These are phyloP conservation scores for Hydriomena furcata DNA, from an alignment of 2,888 invertebrate species.

Conservation along the genomic window DNA sequence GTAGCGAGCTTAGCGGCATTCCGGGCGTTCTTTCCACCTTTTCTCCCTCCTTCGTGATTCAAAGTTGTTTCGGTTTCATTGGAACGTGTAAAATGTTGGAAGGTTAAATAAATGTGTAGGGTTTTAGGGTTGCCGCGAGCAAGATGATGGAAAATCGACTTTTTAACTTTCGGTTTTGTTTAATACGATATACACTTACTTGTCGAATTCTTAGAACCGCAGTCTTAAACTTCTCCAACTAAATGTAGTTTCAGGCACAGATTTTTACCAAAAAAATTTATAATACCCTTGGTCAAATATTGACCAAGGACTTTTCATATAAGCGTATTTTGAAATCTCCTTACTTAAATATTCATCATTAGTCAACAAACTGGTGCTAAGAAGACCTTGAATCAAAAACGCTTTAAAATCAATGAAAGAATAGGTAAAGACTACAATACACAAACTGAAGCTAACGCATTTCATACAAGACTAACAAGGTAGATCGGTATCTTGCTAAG, in stretches of 20 bases:
- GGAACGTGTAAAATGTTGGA: constrained; percentile 10
- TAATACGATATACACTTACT: too few species aligned
- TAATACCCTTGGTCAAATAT: too few species aligned
- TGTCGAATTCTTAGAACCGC: too few species aligned
- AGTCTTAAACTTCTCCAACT: too few species aligned
- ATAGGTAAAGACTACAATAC: background rate
- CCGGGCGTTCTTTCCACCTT: constrained; percentile 28
- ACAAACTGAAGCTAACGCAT: constrained; percentile 1
- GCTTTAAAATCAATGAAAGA: background rate
- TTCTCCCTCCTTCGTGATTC: constrained; percentile 18
- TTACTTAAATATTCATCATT: too few species aligned
- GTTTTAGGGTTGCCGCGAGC: constrained; percentile 10
- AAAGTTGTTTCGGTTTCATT: constrained; percentile 12
- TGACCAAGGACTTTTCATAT: too few species aligned
- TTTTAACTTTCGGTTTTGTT: too few species aligned
- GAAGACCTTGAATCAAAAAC: background rate
- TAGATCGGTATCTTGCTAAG: constrained; percentile 27
- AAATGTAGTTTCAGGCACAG: too few species aligned
- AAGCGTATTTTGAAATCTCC: too few species aligned
- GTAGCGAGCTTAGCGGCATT: constrained; percentile 27
- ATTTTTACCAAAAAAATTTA: too few species aligned
- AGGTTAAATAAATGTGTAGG: constrained; percentile 8
- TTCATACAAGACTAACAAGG: background rate
- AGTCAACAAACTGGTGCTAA: background rate
- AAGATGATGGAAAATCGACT: too few species aligned